These are phyloP conservation scores for Drosophila vallismaia DNA, from an alignment of 2,888 invertebrate species.

Conservation along the genomic window DNA sequence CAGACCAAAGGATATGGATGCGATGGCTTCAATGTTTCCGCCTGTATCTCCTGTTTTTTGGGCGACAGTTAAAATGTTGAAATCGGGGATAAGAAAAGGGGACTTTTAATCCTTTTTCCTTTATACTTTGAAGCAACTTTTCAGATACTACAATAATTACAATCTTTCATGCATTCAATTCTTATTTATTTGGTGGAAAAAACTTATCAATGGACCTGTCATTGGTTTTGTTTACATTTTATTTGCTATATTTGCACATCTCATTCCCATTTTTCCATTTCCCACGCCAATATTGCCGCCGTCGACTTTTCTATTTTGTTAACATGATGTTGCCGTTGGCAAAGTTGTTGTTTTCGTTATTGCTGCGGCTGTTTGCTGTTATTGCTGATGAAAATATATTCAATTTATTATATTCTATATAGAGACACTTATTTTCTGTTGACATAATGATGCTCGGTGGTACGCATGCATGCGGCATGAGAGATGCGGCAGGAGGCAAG, in stretches of 20 bases:
- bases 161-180: not conserved
- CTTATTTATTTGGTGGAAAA: not conserved
- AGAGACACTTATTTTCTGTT: slow-evolving; percentile 73
- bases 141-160: not conserved
- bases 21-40: not conserved
- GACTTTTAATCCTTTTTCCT: not conserved
- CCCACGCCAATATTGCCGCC: slow-evolving; percentile 41
- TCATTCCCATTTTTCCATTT: slow-evolving; percentile 10
- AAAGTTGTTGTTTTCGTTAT: slow-evolving; percentile 16
- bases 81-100: not conserved
- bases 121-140: not conserved
- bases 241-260: slow-evolving; percentile 50
- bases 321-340: slow-evolving; percentile 65
- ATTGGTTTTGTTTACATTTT: slow-evolving; percentile 62
- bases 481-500: slow-evolving; percentile 18
- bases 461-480: slow-evolving; percentile 50
- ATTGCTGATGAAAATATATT: slow-evolving; percentile 77
- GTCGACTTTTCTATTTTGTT: slow-evolving; percentile 65
- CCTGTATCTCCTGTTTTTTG: not conserved
- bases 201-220: slow-evolving; percentile 10
- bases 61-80: slow-evolving; percentile 2
- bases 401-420: slow-evolving; percentile 74
- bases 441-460: slow-evolving; percentile 55
- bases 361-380: slow-evolving; percentile 61
- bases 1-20: slow-evolving; percentile 15